A percentile compares a stretch with the other conserved stretches of the same genome.
Conservation (phyloP, 2,888 invertebrate genomes). For the Temnothorax rugatulus region DNA sequence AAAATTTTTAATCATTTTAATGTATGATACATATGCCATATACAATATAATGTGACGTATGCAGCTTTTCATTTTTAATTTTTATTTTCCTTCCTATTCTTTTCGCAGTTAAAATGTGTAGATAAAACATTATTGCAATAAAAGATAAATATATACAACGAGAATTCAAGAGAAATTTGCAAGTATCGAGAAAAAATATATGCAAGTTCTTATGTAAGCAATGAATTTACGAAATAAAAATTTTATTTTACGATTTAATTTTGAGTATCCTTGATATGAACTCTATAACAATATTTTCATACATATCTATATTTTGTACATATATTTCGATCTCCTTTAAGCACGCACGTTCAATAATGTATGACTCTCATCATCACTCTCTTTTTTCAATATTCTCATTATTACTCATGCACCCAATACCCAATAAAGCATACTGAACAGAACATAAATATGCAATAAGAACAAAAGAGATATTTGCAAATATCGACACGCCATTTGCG, state of each 20-base stretch:
- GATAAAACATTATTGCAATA: slow-evolving; percentile 8
- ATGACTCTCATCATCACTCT: neutral
- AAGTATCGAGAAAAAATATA: slow-evolving; percentile 18
- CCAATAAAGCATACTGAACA: neutral
- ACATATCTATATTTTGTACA: neutral
- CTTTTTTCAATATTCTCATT: slow-evolving; percentile 24
- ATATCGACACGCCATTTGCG: neutral
- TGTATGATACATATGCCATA: neutral
- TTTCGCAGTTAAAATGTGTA: neutral
- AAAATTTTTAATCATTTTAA: neutral
- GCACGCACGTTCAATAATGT: neutral
- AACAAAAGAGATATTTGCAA: neutral
- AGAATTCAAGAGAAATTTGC: slow-evolving; percentile 1
- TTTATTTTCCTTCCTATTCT: neutral
- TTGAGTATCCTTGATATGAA: neutral
- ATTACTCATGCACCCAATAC: neutral
- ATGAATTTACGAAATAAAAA: neutral
- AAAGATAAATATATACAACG: neutral
- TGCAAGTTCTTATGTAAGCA: neutral
- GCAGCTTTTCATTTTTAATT: neutral
- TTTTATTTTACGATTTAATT: neutral
- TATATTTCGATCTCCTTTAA: neutral
- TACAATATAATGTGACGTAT: neutral
- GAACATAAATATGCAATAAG: neutral
- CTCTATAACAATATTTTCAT: neutral